Evolutionary conservation across 2,113 vertebrate genomes (phyloP).

Genomic region (Pogonocichla stellata): DNA sequence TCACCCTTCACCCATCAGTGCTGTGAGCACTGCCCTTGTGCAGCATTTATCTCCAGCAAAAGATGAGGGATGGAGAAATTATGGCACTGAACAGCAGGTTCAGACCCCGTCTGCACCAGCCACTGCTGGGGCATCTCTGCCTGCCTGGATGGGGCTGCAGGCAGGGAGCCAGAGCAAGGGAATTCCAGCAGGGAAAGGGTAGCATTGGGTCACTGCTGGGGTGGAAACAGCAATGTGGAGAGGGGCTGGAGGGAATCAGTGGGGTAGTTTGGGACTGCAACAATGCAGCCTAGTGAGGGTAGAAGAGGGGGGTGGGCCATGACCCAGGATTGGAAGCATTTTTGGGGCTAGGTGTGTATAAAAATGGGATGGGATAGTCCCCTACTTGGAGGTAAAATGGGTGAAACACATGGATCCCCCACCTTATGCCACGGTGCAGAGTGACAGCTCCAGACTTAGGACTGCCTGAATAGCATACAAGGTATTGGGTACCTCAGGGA

Average conservation of each 20-base stretch:
- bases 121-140: too few species aligned
- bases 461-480: rapidly evolving
- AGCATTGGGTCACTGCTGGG: neutral
- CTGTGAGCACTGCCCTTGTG: neutral
- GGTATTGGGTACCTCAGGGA: neutral
- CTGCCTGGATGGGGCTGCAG: neutral
- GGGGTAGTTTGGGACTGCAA: neutral
- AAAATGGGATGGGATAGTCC: neutral
- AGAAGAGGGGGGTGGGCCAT: rapidly evolving
- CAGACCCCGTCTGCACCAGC: rapidly evolving
- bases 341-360: rapidly evolving
- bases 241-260: neutral
- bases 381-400: neutral
- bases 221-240: rapidly evolving
- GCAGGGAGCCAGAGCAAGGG: neutral
- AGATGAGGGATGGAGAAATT: neutral
- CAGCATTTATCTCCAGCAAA: neutral
- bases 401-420: rapidly evolving
- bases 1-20: rapidly evolving
- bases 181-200: rapidly evolving
- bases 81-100: rapidly evolving
- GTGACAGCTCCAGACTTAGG: rapidly evolving
- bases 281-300: rapidly evolving
- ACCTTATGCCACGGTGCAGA: neutral
- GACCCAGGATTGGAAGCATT: neutral